Evolutionary conservation across 2,888 invertebrate species (phyloP).

Genomic region (Marasmarcha lunaedactyla): DNA sequence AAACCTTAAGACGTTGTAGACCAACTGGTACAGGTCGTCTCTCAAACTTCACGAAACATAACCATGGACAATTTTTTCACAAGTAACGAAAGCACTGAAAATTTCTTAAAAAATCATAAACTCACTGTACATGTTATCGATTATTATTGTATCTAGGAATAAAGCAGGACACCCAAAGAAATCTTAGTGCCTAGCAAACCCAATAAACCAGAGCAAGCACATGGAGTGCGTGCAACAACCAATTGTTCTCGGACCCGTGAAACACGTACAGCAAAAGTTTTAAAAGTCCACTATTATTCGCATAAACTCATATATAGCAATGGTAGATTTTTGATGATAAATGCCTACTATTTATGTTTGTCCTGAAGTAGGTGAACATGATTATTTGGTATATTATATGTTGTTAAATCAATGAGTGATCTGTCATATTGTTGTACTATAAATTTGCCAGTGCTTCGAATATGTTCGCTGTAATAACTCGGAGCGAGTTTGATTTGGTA

Average conservation of each 20-base stretch:
- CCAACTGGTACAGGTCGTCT: slow-evolving; percentile 8
- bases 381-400: not conserved
- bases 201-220: slow-evolving; percentile 10
- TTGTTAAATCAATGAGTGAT: slow-evolving; percentile 4
- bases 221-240: slow-evolving; percentile 10
- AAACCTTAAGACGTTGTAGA: slow-evolving; percentile 16
- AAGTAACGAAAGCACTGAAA: too few relatives aligned
- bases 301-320: slow-evolving; percentile 6
- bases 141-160: slow-evolving; percentile 8
- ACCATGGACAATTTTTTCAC: too few relatives aligned
- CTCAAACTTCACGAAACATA: too few relatives aligned
- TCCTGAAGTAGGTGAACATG: slow-evolving; percentile 10
- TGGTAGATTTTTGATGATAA: slow-evolving; percentile 5
- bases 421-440: slow-evolving; percentile 9
- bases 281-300: slow-evolving; percentile 5
- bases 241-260: slow-evolving; percentile 10
- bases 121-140: too few relatives aligned
- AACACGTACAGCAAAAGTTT: slow-evolving; percentile 5
- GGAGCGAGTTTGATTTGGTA: slow-evolving; percentile 9
- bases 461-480: slow-evolving; percentile 7
- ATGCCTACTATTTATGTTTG: slow-evolving; percentile 9
- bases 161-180: slow-evolving; percentile 8
- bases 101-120: too few relatives aligned
- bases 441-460: slow-evolving; percentile 6
- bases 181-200: slow-evolving; percentile 12